Evolutionary conservation across 2,797 vertebrate species (phyloP).

Genomic region (Ctenopoma multispine): DNA sequence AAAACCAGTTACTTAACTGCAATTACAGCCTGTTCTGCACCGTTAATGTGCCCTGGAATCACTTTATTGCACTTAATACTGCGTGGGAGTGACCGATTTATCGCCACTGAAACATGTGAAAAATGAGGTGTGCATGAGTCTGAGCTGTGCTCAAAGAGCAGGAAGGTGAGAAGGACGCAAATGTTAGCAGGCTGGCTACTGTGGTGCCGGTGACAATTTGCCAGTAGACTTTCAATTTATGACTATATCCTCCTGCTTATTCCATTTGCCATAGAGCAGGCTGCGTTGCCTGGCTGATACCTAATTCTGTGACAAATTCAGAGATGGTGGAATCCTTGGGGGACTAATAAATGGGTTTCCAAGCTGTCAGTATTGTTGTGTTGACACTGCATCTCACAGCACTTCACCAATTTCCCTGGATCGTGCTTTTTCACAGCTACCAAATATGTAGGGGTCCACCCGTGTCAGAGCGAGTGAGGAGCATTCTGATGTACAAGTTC

Average conservation of each 20-base stretch:
- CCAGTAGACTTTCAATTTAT: constrained; percentile 53
- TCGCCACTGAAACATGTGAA: constrained; percentile 36
- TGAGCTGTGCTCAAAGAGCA: constrained; percentile 45
- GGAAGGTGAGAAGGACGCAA: constrained; percentile 48
- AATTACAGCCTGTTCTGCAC: constrained; percentile 53
- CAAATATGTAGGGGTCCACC: constrained; percentile 19
- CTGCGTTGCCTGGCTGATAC: constrained; percentile 41
- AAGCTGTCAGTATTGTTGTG: constrained; percentile 61
- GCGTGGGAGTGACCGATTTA: constrained; percentile 58
- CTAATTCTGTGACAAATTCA: constrained; percentile 61
- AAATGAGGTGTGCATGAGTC: constrained; percentile 27
- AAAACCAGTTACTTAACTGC: constrained; percentile 49
- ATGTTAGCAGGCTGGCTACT: constrained; percentile 41
- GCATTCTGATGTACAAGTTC: constrained; percentile 38
- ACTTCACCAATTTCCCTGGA: constrained; percentile 54
- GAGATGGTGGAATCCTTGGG: constrained; percentile 55
- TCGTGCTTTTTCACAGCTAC: constrained; percentile 38
- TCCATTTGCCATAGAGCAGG: constrained; percentile 53
- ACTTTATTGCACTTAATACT: constrained; percentile 55
- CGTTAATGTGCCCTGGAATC: constrained; percentile 48
- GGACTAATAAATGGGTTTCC: constrained; percentile 68
- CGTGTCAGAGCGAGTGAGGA: constrained; percentile 38
- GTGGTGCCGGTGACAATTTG: constrained; percentile 37
- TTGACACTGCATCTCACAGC: constrained; percentile 63
- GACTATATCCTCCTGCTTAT: constrained; percentile 51